A percentile compares a stretch with the other conserved stretches of the same genome.
Evolutionary conservation across 2,888 invertebrate species (phyloP).

Genomic region (Acrocyrtus sp.): DNA sequence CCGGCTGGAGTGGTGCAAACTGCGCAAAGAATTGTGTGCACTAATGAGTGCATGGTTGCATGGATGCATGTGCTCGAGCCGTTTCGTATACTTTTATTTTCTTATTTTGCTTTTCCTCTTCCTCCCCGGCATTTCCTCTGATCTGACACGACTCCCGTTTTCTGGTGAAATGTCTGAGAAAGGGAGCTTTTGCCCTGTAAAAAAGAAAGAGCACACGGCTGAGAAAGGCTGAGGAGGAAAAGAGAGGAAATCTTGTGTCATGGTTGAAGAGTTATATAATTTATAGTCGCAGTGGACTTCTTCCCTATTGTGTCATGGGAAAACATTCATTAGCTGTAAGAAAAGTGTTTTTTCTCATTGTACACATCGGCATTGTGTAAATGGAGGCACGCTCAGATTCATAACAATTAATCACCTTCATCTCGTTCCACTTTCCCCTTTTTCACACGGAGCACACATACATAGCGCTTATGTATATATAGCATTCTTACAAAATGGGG

Average conservation of each 20-base stretch:
- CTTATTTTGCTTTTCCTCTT: slow-evolving; percentile 18
- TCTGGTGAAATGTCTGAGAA: slow-evolving; percentile 5
- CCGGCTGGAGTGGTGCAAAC: too few species aligned
- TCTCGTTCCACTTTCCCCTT: slow-evolving; percentile 44
- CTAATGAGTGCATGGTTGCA: slow-evolving; percentile 2
- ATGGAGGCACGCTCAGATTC: slow-evolving; percentile 59
- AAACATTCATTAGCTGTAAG: slow-evolving; percentile 60
- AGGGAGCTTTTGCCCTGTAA: too few species aligned
- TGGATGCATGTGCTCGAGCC: slow-evolving; percentile 21
- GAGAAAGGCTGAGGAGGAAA: too few species aligned
- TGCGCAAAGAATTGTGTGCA: not conserved
- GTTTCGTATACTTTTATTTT: slow-evolving; percentile 12
- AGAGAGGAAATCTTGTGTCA: slow-evolving; percentile 58
- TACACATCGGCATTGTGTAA: slow-evolving; percentile 52
- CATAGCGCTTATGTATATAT: too few species aligned
- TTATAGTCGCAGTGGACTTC: slow-evolving; percentile 59
- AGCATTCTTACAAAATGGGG: too few species aligned
- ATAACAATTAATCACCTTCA: slow-evolving; percentile 60
- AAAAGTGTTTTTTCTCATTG: slow-evolving; percentile 58
- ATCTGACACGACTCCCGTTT: too few species aligned
- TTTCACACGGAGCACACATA: slow-evolving; percentile 44
- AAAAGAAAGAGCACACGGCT: slow-evolving; percentile 9
- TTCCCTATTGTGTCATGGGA: slow-evolving; percentile 60
- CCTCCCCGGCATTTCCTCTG: slow-evolving; percentile 14
- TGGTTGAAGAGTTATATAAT: slow-evolving; percentile 61